These are phyloP conservation scores for Sphaerophoria rueppellii DNA, from an alignment of 2,888 invertebrate species.

Conservation along the genomic window DNA sequence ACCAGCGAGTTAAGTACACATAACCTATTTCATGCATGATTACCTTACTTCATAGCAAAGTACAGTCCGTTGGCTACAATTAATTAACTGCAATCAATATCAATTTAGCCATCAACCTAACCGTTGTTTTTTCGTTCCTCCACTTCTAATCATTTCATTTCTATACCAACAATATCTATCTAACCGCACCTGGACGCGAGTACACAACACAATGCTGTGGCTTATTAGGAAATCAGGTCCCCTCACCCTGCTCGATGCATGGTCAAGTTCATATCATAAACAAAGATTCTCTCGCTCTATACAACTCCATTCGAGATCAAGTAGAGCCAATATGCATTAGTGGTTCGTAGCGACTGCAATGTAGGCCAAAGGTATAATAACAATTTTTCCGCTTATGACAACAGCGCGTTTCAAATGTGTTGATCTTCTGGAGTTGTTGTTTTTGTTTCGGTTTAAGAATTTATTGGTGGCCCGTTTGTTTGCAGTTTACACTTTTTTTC, in stretches of 20 bases:
- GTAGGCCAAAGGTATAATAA: conserved; percentile 73
- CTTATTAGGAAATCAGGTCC: conserved; percentile 41
- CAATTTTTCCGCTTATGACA: conserved; percentile 68
- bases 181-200: conserved; percentile 59
- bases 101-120: conserved; percentile 66
- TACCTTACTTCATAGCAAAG: conserved; percentile 43
- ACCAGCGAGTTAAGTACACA: neutral
- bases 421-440: conserved; percentile 53
- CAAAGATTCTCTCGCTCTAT: conserved; percentile 48
- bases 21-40: conserved; percentile 44
- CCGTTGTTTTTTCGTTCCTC: conserved; percentile 71
- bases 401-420: conserved; percentile 50
- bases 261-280: conserved; percentile 68
- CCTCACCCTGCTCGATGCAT: conserved; percentile 27
- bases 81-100: conserved; percentile 70
- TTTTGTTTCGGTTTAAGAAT: neutral
- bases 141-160: conserved; percentile 71
- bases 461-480: conserved; percentile 53
- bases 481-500: conserved; percentile 40
- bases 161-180: conserved; percentile 61
- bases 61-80: conserved; percentile 61
- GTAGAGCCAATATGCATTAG: conserved; percentile 35
- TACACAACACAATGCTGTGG: conserved; percentile 8
- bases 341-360: conserved; percentile 31
- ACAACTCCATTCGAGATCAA: conserved; percentile 40